Percentiles rank a stretch among this genome's conserved stretches.
phyloP scores from a whole-genome alignment of 1,140 invertebrate genomes.

The Cheumatopsyche charites region DNA sequence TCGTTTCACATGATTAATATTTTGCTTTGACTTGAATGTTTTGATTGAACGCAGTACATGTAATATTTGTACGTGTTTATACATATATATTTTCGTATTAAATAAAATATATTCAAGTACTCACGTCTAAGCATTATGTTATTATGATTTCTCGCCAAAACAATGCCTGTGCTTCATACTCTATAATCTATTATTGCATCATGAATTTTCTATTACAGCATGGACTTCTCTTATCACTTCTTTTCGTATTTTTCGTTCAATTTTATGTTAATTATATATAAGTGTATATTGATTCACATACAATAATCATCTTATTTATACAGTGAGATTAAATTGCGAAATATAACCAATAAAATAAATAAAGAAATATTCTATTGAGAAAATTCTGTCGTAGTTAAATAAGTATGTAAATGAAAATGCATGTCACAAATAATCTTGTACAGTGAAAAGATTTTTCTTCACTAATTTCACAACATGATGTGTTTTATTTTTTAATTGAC shows the following conservation, averaged over 20 bases:
- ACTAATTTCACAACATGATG: too few species aligned
- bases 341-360: too few species aligned
- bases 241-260: neutral
- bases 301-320: too few species aligned
- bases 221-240: neutral
- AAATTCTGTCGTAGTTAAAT: too few species aligned
- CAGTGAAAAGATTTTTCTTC: too few species aligned
- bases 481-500: too few species aligned
- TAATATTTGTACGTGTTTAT: neutral
- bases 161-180: constrained; percentile 28
- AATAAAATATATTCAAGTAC: too few species aligned
- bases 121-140: neutral
- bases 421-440: too few species aligned
- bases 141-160: constrained; percentile 17
- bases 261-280: neutral
- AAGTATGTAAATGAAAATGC: too few species aligned
- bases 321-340: too few species aligned
- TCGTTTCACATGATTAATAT: constrained; percentile 22
- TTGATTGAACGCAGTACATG: neutral
- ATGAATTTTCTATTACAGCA: neutral
- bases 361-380: too few species aligned
- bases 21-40: constrained; percentile 20
- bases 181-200: constrained; percentile 10
- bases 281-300: neutral
- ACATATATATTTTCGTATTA: neutral